Percentiles rank a stretch among this genome's conserved stretches.
Conservation (phyloP, 2,797 vertebrate genomes). For the Sebastes baramenuke region DNA sequence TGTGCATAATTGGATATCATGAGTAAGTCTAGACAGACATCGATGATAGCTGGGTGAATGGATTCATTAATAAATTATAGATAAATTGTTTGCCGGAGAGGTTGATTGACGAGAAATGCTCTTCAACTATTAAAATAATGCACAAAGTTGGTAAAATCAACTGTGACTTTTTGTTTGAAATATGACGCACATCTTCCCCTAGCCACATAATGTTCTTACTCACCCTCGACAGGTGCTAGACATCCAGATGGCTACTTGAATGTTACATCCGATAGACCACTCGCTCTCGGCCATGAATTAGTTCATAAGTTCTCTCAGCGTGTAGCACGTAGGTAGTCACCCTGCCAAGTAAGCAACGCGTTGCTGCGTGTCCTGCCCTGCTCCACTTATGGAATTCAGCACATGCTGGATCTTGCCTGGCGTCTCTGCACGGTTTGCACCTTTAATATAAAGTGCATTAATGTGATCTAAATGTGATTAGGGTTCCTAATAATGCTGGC, state of each 20-base stretch:
- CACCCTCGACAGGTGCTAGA: constrained; percentile 63
- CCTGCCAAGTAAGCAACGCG: constrained; percentile 26
- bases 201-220: constrained; percentile 57
- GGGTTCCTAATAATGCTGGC: constrained; percentile 18
- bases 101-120: neutral
- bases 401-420: constrained; percentile 46
- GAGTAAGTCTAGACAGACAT: neutral
- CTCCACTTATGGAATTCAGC: neutral
- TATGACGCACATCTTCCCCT: constrained; percentile 52
- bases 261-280: constrained; percentile 42
- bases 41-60: neutral
- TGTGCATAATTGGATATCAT: neutral
- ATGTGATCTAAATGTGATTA: constrained; percentile 27
- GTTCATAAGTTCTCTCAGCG: constrained; percentile 33
- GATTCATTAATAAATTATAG: neutral
- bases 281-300: constrained; percentile 35
- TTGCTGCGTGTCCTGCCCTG: constrained; percentile 26
- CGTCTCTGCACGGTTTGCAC: neutral
- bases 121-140: constrained; percentile 15
- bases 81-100: neutral
- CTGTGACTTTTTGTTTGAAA: constrained; percentile 56
- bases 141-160: constrained; percentile 34
- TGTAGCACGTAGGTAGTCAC: constrained; percentile 21
- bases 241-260: constrained; percentile 65
- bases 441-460: neutral